These are phyloP conservation scores for Eupithecia centaureata DNA, from an alignment of 2,888 invertebrate genomes.

Conservation along the genomic window DNA sequence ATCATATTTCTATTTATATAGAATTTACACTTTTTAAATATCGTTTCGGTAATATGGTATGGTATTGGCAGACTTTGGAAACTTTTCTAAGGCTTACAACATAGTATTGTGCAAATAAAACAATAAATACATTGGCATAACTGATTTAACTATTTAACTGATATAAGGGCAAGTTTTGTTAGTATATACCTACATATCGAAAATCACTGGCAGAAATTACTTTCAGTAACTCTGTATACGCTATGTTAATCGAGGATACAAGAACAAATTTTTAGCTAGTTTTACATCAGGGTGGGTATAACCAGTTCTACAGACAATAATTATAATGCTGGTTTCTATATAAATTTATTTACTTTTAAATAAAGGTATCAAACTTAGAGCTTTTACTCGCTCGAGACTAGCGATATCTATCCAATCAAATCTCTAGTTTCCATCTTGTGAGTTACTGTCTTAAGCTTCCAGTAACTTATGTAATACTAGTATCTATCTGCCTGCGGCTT, in stretches of 20 bases:
- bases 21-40: neutral
- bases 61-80: neutral
- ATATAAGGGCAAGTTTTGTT: too few relatives aligned
- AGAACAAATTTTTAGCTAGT: neutral
- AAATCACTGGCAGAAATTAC: neutral
- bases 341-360: neutral
- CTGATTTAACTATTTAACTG: too few relatives aligned
- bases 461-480: neutral
- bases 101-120: too few relatives aligned
- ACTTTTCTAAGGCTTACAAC: too few relatives aligned
- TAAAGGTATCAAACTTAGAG: neutral
- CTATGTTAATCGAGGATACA: neutral
- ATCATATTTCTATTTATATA: neutral
- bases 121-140: too few relatives aligned
- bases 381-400: neutral
- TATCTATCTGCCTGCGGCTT: too few relatives aligned
- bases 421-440: neutral
- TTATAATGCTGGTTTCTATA: neutral
- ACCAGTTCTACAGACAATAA: neutral
- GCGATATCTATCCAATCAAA: neutral
- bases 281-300: neutral
- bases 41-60: too few relatives aligned
- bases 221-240: neutral
- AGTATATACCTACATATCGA: too few relatives aligned
- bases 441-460: neutral